Evolutionary conservation across 2,113 vertebrate genomes (phyloP).

Genomic region (Chamaea fasciata): DNA sequence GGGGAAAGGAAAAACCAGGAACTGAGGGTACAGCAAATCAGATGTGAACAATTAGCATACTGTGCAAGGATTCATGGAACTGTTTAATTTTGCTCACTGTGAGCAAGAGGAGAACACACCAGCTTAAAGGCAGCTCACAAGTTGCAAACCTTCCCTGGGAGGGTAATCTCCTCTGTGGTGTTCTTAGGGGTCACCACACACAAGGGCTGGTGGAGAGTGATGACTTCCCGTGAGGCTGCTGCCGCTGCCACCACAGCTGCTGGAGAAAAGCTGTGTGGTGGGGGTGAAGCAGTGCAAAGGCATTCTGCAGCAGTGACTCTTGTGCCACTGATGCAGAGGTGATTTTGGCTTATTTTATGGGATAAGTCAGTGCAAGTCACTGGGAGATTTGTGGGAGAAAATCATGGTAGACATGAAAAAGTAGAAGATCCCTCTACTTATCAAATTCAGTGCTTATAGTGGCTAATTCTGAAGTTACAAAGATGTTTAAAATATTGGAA

Average conservation of each 20-base stretch:
- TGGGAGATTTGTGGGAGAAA: background rate
- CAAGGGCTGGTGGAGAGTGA: rapidly evolving
- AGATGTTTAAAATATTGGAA: background rate
- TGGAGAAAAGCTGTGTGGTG: background rate
- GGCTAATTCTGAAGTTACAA: background rate
- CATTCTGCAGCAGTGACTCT: rapidly evolving
- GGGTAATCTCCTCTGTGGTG: too few species aligned
- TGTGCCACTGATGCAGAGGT: background rate
- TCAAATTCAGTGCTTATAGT: background rate
- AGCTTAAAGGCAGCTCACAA: too few species aligned
- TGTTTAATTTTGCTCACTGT: too few species aligned
- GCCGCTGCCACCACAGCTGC: background rate
- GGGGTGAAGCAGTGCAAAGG: background rate
- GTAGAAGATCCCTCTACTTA: background rate
- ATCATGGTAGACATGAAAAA: background rate
- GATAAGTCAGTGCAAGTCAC: background rate
- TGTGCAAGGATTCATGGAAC: too few species aligned
- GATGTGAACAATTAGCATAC: too few species aligned
- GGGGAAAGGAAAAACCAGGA: too few species aligned
- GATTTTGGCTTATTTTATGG: background rate
- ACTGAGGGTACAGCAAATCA: too few species aligned
- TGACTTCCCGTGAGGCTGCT: background rate
- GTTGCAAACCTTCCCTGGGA: too few species aligned
- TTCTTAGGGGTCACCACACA: too few species aligned
- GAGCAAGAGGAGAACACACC: too few species aligned